Evolutionary conservation across 2,888 invertebrate species (phyloP).

Genomic region (Drosophila paranaensis): DNA sequence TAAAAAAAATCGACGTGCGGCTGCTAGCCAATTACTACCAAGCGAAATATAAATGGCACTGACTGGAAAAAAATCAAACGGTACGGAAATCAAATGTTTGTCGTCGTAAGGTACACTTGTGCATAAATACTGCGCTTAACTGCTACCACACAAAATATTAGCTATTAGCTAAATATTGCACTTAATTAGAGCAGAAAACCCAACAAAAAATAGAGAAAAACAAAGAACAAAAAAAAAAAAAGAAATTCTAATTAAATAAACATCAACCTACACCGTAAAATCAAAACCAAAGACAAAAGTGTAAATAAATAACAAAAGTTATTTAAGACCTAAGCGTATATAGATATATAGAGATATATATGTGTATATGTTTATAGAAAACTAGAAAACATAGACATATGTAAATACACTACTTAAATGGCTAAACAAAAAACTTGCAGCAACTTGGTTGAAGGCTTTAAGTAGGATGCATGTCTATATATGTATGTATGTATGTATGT

Average conservation of each 20-base stretch:
- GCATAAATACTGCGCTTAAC: slow-evolving; percentile 75
- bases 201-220: slow-evolving; percentile 20
- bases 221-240: slow-evolving; percentile 15
- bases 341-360: not conserved
- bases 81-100: slow-evolving; percentile 51
- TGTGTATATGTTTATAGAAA: slow-evolving; percentile 17
- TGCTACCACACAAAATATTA: slow-evolving; percentile 53
- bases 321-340: slow-evolving; percentile 28
- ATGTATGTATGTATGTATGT: slow-evolving; percentile 31
- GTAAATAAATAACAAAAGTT: slow-evolving; percentile 33
- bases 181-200: slow-evolving; percentile 42
- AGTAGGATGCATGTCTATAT: slow-evolving; percentile 28
- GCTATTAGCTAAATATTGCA: slow-evolving; percentile 59
- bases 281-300: slow-evolving; percentile 15
- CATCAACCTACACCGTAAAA: slow-evolving; percentile 52
- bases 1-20: slow-evolving; percentile 16
- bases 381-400: slow-evolving; percentile 32
- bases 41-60: slow-evolving; percentile 66
- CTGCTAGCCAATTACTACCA: slow-evolving; percentile 1
- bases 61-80: slow-evolving; percentile 78
- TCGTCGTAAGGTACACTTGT: slow-evolving; percentile 73
- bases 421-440: slow-evolving; percentile 43
- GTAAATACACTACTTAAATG: slow-evolving; percentile 33
- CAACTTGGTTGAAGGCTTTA: slow-evolving; percentile 64
- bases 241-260: slow-evolving; percentile 24